These are phyloP conservation scores for Heliornis fulica DNA, from an alignment of 2,113 vertebrate genomes.

Conservation along the genomic window DNA sequence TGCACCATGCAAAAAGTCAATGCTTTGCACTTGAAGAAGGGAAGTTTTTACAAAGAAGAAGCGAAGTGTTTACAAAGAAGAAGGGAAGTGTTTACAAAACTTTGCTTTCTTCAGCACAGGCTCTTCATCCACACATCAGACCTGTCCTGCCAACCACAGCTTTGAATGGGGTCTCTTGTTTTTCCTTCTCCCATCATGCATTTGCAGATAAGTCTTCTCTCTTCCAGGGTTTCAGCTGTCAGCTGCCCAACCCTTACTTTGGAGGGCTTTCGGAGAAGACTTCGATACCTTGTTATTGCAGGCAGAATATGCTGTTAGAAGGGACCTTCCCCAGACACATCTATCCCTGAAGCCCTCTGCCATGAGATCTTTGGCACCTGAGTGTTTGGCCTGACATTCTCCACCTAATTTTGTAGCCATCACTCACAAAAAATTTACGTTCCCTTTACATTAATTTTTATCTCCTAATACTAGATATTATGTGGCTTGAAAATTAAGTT, in stretches of 20 bases:
- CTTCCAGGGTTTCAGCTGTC: not conserved
- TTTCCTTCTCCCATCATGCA: not conserved
- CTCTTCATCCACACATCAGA: not conserved
- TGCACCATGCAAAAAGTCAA: not conserved
- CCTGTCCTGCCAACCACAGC: not conserved
- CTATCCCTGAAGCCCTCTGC: not conserved
- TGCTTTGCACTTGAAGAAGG: not conserved
- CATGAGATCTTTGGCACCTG: not conserved
- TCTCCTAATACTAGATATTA: not conserved
- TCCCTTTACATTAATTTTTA: not conserved
- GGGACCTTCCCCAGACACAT: not conserved
- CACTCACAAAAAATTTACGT: fast-evolving
- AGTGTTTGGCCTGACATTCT: not conserved
- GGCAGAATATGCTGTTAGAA: not conserved
- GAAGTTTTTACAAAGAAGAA: not conserved
- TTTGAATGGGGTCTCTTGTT: fast-evolving
- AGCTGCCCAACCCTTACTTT: not conserved
- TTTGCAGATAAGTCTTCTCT: not conserved
- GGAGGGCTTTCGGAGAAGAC: not conserved
- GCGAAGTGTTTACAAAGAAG: not conserved
- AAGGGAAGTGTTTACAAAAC: not conserved
- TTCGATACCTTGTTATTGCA: not conserved
- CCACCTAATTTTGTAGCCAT: not conserved
- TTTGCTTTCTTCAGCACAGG: not conserved
- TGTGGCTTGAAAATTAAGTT: not conserved